These are phyloP conservation scores for Numida meleagris DNA, from an alignment of 2,113 vertebrate genomes.

Conservation along the genomic window DNA sequence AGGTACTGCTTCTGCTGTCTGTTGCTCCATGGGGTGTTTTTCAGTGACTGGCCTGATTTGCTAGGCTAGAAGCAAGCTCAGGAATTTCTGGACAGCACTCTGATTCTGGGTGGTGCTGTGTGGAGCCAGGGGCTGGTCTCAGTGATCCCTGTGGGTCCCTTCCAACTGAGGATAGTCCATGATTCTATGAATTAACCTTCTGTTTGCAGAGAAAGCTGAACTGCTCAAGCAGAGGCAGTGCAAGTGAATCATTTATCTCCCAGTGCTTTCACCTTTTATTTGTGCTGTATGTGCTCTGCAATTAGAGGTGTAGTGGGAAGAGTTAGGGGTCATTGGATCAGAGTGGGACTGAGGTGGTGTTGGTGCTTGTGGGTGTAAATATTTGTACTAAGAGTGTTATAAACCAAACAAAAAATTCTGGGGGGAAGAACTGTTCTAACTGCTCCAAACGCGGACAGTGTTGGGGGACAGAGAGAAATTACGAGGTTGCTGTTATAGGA, in stretches of 20 bases:
- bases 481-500: neutral
- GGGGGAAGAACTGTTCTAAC: neutral
- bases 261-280: neutral
- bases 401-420: neutral
- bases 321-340: neutral
- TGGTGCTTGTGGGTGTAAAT: neutral
- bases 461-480: neutral
- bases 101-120: too few species aligned
- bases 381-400: neutral
- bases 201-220: neutral
- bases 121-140: too few species aligned
- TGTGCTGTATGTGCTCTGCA: neutral
- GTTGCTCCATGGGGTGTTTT: neutral
- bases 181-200: neutral
- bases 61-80: neutral
- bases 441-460: neutral
- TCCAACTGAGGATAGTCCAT: too few species aligned
- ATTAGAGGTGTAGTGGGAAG: neutral
- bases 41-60: neutral
- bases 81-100: neutral
- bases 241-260: neutral
- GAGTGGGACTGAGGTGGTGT: neutral
- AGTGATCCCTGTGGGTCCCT: too few species aligned
- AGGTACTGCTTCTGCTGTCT: neutral
- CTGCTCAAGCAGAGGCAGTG: neutral